These are phyloP conservation scores for Pachyrhynchus sulphureomaculatus DNA, from an alignment of 1,140 invertebrate species.

Conservation along the genomic window DNA sequence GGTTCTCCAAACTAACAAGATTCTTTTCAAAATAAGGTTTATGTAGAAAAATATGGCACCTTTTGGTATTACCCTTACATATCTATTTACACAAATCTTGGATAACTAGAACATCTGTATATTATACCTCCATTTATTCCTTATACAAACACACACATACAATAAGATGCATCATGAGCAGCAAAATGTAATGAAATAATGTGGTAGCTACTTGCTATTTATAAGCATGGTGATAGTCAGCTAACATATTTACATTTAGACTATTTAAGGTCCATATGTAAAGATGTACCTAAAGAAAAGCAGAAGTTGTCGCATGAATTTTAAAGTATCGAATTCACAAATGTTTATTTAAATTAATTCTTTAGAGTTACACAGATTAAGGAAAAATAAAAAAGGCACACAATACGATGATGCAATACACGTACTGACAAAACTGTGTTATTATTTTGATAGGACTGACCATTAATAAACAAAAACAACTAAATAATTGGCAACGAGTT, in stretches of 20 bases:
- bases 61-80: no score
- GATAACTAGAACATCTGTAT: no score
- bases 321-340: neutral
- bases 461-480: no score
- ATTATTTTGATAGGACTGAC: no score
- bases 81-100: no score
- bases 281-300: constrained; percentile 1
- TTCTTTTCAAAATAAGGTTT: no score
- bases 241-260: neutral
- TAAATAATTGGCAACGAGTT: no score
- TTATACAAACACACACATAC: neutral
- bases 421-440: neutral
- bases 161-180: neutral
- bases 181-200: neutral
- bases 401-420: constrained; percentile 6
- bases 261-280: neutral
- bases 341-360: neutral
- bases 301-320: constrained; percentile 14
- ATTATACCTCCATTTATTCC: no score
- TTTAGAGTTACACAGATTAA: neutral
- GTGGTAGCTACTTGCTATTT: neutral
- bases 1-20: no score
- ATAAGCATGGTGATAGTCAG: neutral
- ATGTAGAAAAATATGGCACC: no score
- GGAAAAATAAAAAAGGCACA: neutral